phyloP scores from a whole-genome alignment of 2,888 invertebrate genomes.

The Heliconius hortense region DNA sequence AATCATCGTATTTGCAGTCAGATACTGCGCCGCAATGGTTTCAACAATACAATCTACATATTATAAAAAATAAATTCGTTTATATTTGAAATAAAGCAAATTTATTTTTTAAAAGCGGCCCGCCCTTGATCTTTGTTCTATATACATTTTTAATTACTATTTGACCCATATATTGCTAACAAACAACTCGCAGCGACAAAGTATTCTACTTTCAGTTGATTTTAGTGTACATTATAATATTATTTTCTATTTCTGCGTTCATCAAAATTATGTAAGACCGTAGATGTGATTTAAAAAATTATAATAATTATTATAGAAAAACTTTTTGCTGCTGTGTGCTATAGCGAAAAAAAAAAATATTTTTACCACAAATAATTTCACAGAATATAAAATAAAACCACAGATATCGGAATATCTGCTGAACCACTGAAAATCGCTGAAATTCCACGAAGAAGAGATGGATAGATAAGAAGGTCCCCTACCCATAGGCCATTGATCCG shows the following conservation, averaged over 20 bases:
- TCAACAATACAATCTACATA: neutral
- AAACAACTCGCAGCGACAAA: slow-evolving; percentile 17
- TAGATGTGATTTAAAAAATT: neutral
- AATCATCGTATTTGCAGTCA: neutral
- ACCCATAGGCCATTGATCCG: too few species aligned
- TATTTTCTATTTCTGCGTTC: neutral
- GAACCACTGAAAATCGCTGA: too few species aligned
- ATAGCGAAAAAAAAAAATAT: too few species aligned
- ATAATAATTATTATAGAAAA: too few species aligned
- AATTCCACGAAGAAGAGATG: too few species aligned
- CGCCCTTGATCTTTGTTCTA: slow-evolving; percentile 21
- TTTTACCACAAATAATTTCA: too few species aligned
- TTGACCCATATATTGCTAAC: slow-evolving; percentile 17
- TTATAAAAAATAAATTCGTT: neutral
- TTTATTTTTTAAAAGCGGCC: slow-evolving; percentile 3
- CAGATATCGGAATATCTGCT: too few species aligned
- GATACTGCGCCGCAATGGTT: neutral
- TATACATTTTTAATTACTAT: slow-evolving; percentile 23
- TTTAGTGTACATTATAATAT: neutral
- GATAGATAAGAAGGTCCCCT: too few species aligned
- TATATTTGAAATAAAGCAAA: neutral
- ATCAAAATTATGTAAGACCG: neutral
- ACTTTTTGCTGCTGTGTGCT: too few species aligned
- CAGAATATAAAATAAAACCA: too few species aligned
- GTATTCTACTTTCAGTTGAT: slow-evolving; percentile 6